Conservation (phyloP, 1,140 invertebrate species). For the Myzus persicae region DNA sequence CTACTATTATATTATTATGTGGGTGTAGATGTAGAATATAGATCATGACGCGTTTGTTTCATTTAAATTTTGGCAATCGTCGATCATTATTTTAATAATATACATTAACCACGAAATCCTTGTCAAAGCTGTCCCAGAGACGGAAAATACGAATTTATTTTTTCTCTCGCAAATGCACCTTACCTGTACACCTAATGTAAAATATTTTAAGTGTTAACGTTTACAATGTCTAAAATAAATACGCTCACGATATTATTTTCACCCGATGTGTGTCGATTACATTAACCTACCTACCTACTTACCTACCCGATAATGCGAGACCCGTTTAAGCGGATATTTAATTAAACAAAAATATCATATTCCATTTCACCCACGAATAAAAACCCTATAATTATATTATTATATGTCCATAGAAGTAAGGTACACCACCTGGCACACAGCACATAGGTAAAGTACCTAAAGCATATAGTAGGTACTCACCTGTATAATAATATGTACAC, state of each 20-base stretch:
- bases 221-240: background rate
- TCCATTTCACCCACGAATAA: background rate
- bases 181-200: no score
- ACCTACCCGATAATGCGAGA: background rate
- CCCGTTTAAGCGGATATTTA: background rate
- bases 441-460: background rate
- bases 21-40: no score
- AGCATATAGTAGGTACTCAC: no score
- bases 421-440: background rate
- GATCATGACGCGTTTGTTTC: background rate
- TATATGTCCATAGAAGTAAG: background rate
- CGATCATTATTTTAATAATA: slow-evolving; percentile 9
- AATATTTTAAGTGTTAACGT: no score
- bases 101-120: background rate
- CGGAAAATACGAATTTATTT: background rate
- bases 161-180: background rate
- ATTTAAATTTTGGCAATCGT: background rate
- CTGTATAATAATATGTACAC: background rate
- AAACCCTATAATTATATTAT: background rate
- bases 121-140: background rate
- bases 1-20: no score
- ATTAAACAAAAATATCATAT: background rate
- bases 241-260: no score
- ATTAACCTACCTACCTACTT: no score
- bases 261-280: background rate